Conservation (phyloP, 2,113 vertebrate genomes). For the Cichladusa arquata region DNA sequence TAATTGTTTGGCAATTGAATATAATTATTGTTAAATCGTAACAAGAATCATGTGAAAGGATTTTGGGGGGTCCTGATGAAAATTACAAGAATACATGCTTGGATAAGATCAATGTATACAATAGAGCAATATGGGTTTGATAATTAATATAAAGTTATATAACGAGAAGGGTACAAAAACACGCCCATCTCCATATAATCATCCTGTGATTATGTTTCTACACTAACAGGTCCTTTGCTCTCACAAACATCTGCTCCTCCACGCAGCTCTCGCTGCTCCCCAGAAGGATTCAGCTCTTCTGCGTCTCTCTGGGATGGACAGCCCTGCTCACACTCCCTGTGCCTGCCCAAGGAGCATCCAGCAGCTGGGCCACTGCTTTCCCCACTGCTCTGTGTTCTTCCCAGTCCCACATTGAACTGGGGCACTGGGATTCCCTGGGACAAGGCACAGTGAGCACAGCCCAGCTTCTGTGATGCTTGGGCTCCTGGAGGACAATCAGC, state of each 20-base stretch:
- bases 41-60: no score
- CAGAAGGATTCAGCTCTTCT: fast-evolving
- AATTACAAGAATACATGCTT: no score
- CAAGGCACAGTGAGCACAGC: background rate
- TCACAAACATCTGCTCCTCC: background rate
- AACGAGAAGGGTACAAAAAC: no score
- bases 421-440: background rate
- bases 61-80: no score
- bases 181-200: no score
- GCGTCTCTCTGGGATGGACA: background rate
- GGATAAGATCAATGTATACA: no score
- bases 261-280: fast-evolving
- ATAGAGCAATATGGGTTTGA: no score
- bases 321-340: background rate
- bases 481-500: background rate
- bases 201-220: no score
- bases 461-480: background rate
- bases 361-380: background rate
- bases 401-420: background rate
- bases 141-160: no score
- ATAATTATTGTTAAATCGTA: no score
- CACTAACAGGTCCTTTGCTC: no score
- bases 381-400: fast-evolving
- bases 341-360: background rate
- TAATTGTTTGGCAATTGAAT: no score